phyloP scores from a whole-genome alignment of 2,888 invertebrate genomes.

The Troides helena region DNA sequence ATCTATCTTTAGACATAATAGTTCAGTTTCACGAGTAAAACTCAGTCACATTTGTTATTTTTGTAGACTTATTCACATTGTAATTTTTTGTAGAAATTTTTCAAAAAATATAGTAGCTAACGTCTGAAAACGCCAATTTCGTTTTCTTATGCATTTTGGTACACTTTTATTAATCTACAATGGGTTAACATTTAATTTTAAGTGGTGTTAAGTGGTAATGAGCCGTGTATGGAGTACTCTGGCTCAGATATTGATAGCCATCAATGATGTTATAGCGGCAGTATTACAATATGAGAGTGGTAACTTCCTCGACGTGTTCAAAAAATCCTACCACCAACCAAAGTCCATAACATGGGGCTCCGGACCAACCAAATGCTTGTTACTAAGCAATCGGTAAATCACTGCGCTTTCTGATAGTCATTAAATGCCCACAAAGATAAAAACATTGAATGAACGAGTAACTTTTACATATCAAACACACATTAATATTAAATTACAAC shows the following conservation, averaged over 20 bases:
- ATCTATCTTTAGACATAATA: not conserved
- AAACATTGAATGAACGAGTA: conserved; percentile 24
- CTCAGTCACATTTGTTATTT: conserved; percentile 6
- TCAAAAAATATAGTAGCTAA: conserved; percentile 36
- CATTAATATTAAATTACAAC: conserved; percentile 28
- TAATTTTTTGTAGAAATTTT: conserved; percentile 1
- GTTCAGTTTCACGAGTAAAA: not conserved
- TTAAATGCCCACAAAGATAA: conserved; percentile 34
- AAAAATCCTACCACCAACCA: too few relatives aligned
- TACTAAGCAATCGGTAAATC: too few relatives aligned
- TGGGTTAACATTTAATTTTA: too few relatives aligned
- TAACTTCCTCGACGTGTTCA: too few relatives aligned
- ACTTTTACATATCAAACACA: conserved; percentile 29
- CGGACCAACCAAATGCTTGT: too few relatives aligned
- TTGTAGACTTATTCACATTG: not conserved
- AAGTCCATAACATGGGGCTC: too few relatives aligned
- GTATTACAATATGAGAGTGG: too few relatives aligned
- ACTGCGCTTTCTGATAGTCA: too few relatives aligned
- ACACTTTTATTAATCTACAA: conserved; percentile 7
- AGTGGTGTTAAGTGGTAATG: too few relatives aligned
- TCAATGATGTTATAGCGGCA: too few relatives aligned
- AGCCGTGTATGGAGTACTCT: too few relatives aligned
- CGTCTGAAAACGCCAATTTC: conserved; percentile 8
- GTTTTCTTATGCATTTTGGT: conserved; percentile 31
- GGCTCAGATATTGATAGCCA: too few relatives aligned